Percentiles rank a stretch among this genome's conserved stretches.
Evolutionary conservation across 2,888 invertebrate genomes (phyloP).

Genomic region (Lysandra coridon): DNA sequence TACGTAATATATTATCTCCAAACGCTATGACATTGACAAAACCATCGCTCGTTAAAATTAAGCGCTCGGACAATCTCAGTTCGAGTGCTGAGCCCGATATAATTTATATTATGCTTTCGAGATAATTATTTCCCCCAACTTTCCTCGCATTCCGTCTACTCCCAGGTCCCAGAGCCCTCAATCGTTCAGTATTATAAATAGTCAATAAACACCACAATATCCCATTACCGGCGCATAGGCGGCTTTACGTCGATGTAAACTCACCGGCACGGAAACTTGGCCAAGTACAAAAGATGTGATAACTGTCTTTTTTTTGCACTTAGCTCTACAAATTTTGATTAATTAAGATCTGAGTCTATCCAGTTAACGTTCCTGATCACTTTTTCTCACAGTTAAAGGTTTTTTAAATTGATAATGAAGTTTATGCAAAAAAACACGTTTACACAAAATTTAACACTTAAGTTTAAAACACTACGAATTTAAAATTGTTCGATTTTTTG

Average conservation of each 20-base stretch:
- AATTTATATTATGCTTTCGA: neutral
- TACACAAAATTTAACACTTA: too few relatives aligned
- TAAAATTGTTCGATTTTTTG: too few relatives aligned
- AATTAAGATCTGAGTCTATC: too few relatives aligned
- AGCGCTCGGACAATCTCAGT: neutral
- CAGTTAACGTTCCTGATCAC: too few relatives aligned
- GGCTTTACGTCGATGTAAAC: neutral
- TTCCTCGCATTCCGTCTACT: neutral
- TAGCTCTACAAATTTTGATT: too few relatives aligned
- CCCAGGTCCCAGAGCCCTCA: neutral
- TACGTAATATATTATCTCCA: neutral
- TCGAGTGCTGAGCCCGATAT: neutral
- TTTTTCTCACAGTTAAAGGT: too few relatives aligned
- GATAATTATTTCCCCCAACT: neutral
- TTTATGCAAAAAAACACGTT: too few relatives aligned
- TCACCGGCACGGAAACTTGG: too few relatives aligned
- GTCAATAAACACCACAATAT: slow-evolving; percentile 11
- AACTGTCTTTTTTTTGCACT: too few relatives aligned
- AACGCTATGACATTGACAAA: neutral
- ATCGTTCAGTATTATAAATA: neutral
- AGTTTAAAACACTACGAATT: too few relatives aligned
- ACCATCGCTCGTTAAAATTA: neutral
- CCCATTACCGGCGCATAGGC: neutral
- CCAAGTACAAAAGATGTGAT: too few relatives aligned
- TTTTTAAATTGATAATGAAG: too few relatives aligned